Percentiles rank a stretch among this genome's conserved stretches.
These are phyloP conservation scores for Anarhynchus alexandrinus DNA, from an alignment of 2,113 vertebrate species.

Conservation along the genomic window DNA sequence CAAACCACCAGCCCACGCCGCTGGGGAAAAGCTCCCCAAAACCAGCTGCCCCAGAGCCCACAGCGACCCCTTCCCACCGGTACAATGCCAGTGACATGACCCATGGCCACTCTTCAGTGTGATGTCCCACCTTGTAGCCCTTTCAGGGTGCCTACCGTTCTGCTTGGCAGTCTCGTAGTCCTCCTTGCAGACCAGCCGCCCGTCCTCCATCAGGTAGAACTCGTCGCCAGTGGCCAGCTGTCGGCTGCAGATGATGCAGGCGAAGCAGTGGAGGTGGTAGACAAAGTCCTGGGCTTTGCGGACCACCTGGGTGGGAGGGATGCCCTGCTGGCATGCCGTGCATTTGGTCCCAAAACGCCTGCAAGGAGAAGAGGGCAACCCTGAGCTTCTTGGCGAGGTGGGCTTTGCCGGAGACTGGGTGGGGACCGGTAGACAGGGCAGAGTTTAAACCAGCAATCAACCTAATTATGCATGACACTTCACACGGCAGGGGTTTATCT, in stretches of 20 bases:
- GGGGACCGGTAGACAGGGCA: constrained; percentile 44
- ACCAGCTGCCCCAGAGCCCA: background rate
- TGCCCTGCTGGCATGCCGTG: constrained; percentile 97
- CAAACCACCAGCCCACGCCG: accelerated
- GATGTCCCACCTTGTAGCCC: background rate
- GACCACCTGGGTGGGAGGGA: constrained; percentile 97
- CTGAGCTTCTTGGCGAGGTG: background rate
- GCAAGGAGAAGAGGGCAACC: background rate
- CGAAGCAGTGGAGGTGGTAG: constrained; percentile 97
- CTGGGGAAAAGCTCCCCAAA: background rate
- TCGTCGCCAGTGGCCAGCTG: constrained; percentile 97
- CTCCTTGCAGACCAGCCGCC: constrained; percentile 96
- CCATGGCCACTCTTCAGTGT: accelerated
- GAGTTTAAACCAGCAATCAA: constrained; percentile 75
- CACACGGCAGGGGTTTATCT: constrained; percentile 75
- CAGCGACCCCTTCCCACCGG: accelerated
- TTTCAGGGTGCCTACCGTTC: constrained; percentile 77
- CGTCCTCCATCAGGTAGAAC: constrained; percentile 99
- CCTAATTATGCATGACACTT: constrained; percentile 76
- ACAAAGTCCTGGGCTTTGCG: constrained; percentile 98
- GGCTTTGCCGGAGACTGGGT: background rate
- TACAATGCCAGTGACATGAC: accelerated
- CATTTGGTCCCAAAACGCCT: constrained; percentile 99
- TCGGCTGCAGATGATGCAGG: constrained; percentile 96
- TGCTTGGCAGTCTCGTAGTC: constrained; percentile 99